Evolutionary conservation across 2,797 vertebrate genomes (phyloP), one percentile per base, ranked within the genome.

Genomic region (Acanthurus leucopareius): DNA sequence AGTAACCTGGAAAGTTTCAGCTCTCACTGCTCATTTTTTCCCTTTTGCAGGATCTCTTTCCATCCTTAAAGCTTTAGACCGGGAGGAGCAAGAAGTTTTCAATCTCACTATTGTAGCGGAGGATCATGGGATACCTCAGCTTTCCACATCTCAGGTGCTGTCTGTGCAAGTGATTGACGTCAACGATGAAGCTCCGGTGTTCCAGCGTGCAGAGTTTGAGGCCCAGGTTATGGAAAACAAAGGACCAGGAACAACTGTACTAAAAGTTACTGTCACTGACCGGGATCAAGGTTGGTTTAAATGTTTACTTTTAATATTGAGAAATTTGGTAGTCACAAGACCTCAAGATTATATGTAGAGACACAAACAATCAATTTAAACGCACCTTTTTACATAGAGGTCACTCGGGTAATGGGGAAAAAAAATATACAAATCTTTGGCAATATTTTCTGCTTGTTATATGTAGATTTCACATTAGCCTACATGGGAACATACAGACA

Each of bases 101-200:
- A 95, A 98, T 75, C 93, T 99, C 66, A 99, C 97, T 0, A 93
- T 99, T 32, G 90, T 98, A 15, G 97, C 97, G 6, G 92, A 92
- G 1, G 98, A 99, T 79, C 97, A 98, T 0, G 98, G 98, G 58
- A 94, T 92, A n/a, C 97, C 97, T 0, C 95, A 95, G 60, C 97
- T 96, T 38, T 97, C 97, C 0, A 94, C 96, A 77, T 95, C 95
- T 0, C 98, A 99, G 94, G 92, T 97, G 19, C 91, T 99, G 73
- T 95, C 95, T 0, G 94, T 99, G 75, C 96, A 96, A 58, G 96
- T 99, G 49, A 96, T 97, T 19, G 98, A 99, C 0, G 94, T 99
- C 77, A 99, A 99, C 0, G 98, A 99, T 0, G 97, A 99, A 89
- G 91, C 95, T 0, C 98, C 98, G 0, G 22, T 86, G 59, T 99